Evolutionary conservation across 2,797 vertebrate species (phyloP), one percentile per base, ranked within the genome.

Genomic region (Fistularia commersonii): DNA sequence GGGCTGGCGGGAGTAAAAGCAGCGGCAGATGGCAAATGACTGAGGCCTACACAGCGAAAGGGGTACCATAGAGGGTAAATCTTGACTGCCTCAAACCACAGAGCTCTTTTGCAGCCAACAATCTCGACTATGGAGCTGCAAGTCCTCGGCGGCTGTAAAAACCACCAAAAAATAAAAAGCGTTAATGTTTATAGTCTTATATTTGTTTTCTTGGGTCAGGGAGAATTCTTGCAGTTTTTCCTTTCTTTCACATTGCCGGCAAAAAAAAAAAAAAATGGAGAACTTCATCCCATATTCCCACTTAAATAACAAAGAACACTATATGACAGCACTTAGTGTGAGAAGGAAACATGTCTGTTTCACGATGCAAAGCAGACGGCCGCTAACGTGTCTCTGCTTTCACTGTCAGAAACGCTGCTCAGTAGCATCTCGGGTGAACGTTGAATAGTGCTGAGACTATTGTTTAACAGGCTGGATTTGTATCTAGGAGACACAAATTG

Each of bases 11-110:
- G 82, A 85, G 87, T 88, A 92, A 91, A 93, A 87, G 91, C 81
- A 68, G 77, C 74, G 82, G 89, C 91, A 92, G 90, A 93, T 91
- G 91, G 91, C 67, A 82, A 90, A 80, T 72, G 69, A 86, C 81
- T 69, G 77, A 80, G 81, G 74, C 79, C 85, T 80, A 82, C 63
- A 65, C 69, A 78, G 80, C 64, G 83, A 84, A 89, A 89, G 91
- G 80, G 80, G 84, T 85, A 76, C 90, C 82, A 68, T 79, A 79
- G 68, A 69, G 84, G 84, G 64, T 87, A 63, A 41, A 70, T 72
- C 71, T 81, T 82, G 80, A 83, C 83, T 63, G 61, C 69, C 51
- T 48, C 34, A 51, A 43, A 6, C 62, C 61, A 64, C 66, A 59
- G 53, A 66, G 61, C 72, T 65, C 23, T 23, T 2, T 23, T 23